Percentiles rank a stretch among this genome's conserved stretches.
Evolutionary conservation across 2,113 vertebrate species (phyloP).

Genomic region (Grammomys surdaster): DNA sequence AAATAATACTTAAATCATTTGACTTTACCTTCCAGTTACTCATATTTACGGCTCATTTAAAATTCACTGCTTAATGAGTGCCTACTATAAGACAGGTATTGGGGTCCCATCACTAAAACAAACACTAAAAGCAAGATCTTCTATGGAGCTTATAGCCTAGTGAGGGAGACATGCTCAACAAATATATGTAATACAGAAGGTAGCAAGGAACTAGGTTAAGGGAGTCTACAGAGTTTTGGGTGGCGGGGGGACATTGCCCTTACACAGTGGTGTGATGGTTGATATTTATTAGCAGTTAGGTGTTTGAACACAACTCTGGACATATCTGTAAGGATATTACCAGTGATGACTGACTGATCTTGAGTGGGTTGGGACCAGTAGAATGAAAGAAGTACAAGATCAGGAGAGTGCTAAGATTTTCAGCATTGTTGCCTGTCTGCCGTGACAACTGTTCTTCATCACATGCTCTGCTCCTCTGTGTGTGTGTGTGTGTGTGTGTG

Average conservation of each 20-base stretch:
- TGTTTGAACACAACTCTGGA: background rate
- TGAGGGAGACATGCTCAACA: background rate
- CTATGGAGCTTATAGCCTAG: background rate
- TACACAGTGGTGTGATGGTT: background rate
- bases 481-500: too few species aligned
- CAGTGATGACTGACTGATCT: background rate
- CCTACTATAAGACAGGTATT: background rate
- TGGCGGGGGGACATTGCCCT: background rate
- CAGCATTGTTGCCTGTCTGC: background rate
- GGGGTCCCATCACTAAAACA: background rate
- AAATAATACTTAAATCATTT: slow-evolving; percentile 24
- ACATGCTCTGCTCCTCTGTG: background rate
- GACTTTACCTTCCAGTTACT: background rate
- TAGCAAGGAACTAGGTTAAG: background rate
- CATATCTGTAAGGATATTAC: background rate
- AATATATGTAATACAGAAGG: background rate
- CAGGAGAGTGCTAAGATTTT: background rate
- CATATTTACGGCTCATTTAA: background rate
- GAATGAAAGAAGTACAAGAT: background rate
- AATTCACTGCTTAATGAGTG: background rate
- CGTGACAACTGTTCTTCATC: background rate
- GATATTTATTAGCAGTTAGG: background rate
- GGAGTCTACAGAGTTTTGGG: background rate
- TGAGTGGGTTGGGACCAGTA: background rate
- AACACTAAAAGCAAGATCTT: background rate